Conservation (phyloP, 2,888 invertebrate genomes). For the Drosophila mimica region DNA sequence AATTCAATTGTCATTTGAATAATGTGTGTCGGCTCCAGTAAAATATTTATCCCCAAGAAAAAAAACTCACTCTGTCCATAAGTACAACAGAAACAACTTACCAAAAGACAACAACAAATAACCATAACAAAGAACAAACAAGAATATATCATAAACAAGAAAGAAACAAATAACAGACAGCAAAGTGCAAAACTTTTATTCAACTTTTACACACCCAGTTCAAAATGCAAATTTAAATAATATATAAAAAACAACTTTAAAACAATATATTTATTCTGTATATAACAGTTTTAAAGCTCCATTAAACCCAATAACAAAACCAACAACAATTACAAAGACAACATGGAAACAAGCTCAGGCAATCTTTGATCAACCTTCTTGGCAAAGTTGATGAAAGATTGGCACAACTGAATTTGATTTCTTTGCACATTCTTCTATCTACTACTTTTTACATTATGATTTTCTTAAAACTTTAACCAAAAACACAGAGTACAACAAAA, state of each 20-base stretch:
- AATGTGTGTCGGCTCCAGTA: conserved; percentile 45
- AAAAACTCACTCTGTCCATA: conserved; percentile 22
- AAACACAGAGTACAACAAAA: conserved; percentile 48
- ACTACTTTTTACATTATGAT: conserved; percentile 45
- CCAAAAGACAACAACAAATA: conserved; percentile 40
- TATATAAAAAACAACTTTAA: conserved; percentile 28
- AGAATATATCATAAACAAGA: conserved; percentile 43
- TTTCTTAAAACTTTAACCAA: conserved; percentile 43
- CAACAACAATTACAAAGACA: conserved; percentile 44
- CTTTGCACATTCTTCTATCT: conserved; percentile 42
- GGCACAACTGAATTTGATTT: conserved; percentile 35
- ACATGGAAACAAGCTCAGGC: conserved; percentile 32
- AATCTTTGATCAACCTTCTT: conserved; percentile 50
- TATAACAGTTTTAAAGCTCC: conserved; percentile 27
- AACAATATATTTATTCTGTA: conserved; percentile 20
- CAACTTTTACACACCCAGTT: conserved; percentile 84
- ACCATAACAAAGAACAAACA: conserved; percentile 47
- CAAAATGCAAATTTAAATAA: conserved; percentile 82
- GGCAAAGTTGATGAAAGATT: conserved; percentile 46
- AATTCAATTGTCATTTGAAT: conserved; percentile 26
- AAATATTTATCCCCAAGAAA: conserved; percentile 25
- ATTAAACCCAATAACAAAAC: conserved; percentile 44
- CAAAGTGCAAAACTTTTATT: conserved; percentile 54
- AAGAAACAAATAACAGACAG: conserved; percentile 56
- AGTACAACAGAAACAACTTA: conserved; percentile 56